A percentile compares a stretch with the other conserved stretches of the same genome.
Evolutionary conservation across 2,797 vertebrate species (phyloP).

Genomic region (Pipistrellus nathusii): DNA sequence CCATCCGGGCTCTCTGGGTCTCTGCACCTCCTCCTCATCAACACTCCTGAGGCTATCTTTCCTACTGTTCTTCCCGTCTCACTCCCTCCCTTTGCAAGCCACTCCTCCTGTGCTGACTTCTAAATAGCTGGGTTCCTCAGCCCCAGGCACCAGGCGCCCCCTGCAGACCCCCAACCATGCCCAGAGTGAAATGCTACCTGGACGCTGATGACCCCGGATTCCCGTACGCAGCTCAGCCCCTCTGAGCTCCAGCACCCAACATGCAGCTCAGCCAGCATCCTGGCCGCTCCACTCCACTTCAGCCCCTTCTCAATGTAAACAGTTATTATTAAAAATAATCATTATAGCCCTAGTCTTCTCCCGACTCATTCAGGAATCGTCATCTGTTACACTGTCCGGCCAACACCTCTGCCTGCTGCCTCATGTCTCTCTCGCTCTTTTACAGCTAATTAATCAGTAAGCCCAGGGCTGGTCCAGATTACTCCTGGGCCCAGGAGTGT

Average conservation of each 20-base stretch:
- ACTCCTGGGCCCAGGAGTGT: neutral
- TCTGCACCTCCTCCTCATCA: neutral
- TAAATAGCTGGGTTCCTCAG: neutral
- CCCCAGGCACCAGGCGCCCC: neutral
- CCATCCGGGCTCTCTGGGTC: neutral
- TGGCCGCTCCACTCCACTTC: neutral
- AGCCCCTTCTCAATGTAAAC: neutral
- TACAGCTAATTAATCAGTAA: neutral
- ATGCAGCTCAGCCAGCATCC: neutral
- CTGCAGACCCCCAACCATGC: neutral
- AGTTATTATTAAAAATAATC: neutral
- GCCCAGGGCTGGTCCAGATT: no score
- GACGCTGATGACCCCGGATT: neutral
- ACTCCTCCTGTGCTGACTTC: neutral
- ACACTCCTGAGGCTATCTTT: neutral
- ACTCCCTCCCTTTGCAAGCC: neutral
- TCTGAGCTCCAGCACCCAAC: neutral
- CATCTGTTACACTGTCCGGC: accelerated
- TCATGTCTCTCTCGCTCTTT: neutral
- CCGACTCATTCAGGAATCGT: neutral
- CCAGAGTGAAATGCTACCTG: neutral
- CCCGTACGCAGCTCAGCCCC: no score
- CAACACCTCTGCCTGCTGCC: neutral
- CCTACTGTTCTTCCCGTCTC: neutral
- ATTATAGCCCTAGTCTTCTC: neutral